These are phyloP conservation scores for Syngnathoides biaculeatus DNA, from an alignment of 2,113 vertebrate genomes.

Conservation along the genomic window DNA sequence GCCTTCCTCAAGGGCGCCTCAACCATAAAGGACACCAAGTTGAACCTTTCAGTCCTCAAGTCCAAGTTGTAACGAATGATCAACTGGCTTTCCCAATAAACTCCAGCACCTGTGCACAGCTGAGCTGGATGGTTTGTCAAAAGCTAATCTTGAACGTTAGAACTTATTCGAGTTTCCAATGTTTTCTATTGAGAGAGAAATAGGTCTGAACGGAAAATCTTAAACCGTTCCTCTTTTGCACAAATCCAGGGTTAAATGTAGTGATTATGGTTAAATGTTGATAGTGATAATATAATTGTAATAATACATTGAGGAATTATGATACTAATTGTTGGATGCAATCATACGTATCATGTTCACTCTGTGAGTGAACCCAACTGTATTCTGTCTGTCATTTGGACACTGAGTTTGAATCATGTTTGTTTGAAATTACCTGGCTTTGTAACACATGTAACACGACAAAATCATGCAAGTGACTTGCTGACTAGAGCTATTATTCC, in stretches of 20 bases:
- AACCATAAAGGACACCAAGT: not conserved
- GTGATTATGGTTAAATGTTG: constrained; percentile 35
- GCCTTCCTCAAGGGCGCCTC: not conserved
- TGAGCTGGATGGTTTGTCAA: not conserved
- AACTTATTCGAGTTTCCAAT: constrained; percentile 16
- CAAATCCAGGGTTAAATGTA: constrained; percentile 24
- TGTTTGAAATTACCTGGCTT: constrained; percentile 2
- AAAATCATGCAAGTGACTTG: too few species aligned
- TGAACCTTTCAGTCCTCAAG: not conserved
- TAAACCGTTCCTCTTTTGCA: constrained; percentile 20
- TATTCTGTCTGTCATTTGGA: constrained; percentile 10
- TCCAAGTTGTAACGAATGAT: not conserved
- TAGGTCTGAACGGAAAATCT: constrained; percentile 39
- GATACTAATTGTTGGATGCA: constrained; percentile 20
- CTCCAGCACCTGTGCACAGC: not conserved
- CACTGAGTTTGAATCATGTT: constrained; percentile 8
- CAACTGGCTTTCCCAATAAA: not conserved
- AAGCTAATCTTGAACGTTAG: not conserved
- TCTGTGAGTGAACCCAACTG: constrained; percentile 15
- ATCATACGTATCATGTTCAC: constrained; percentile 7
- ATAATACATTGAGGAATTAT: constrained; percentile 19
- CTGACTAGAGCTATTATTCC: too few species aligned
- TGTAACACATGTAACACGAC: constrained; percentile 12
- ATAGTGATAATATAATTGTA: too few species aligned
- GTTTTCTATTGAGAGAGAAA: constrained; percentile 35